phyloP scores from a whole-genome alignment of 2,888 invertebrate species.

The Altica lythri region DNA sequence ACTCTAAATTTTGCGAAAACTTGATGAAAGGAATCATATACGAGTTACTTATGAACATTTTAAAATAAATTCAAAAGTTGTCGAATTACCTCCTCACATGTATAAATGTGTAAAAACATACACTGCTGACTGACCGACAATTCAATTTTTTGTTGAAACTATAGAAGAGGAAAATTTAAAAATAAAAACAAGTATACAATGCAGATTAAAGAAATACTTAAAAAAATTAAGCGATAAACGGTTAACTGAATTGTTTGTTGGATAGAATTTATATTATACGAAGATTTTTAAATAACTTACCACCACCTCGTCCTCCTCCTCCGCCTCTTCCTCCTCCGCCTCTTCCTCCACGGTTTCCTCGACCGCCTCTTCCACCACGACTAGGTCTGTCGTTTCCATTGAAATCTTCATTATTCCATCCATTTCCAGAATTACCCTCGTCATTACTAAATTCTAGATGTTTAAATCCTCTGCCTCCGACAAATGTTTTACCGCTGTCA shows the following conservation, averaged over 20 bases:
- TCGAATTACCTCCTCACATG: too few species aligned
- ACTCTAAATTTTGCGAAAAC: too few species aligned
- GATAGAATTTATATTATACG: neutral
- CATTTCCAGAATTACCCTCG: constrained; percentile 22
- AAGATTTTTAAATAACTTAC: neutral
- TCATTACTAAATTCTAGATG: constrained; percentile 49
- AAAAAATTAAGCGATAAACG: too few species aligned
- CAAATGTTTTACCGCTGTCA: constrained; percentile 61
- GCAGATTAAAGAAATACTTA: neutral
- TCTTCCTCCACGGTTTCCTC: constrained; percentile 35
- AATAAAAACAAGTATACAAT: neutral
- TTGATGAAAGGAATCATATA: too few species aligned
- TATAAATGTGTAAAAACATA: too few species aligned
- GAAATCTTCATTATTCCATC: constrained; percentile 33
- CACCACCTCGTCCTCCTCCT: constrained; percentile 15
- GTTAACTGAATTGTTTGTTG: too few species aligned
- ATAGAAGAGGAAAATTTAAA: too few species aligned
- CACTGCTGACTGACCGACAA: too few species aligned
- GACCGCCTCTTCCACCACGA: constrained; percentile 55
- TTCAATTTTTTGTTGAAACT: too few species aligned
- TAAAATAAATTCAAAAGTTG: too few species aligned
- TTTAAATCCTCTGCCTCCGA: constrained; percentile 61
- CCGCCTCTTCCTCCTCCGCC: constrained; percentile 21
- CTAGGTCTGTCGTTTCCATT: constrained; percentile 28
- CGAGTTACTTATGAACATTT: too few species aligned